Evolutionary conservation across 2,113 vertebrate species (phyloP).

Genomic region (Corythoichthys intestinalis): DNA sequence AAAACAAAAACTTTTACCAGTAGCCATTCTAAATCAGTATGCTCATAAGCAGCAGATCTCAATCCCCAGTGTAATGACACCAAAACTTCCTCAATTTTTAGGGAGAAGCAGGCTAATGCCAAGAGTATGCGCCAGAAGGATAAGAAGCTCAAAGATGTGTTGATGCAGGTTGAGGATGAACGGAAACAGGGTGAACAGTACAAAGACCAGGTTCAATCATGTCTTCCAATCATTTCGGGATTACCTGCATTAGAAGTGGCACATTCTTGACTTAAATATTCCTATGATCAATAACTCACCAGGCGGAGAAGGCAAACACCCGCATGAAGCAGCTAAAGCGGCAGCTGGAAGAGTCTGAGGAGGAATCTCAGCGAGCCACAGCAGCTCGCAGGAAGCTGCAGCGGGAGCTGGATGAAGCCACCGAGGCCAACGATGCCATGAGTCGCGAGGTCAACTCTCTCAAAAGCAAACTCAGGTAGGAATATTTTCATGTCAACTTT

Average conservation of each 20-base stretch:
- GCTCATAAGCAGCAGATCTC: background rate
- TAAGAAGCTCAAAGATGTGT: conserved; percentile 90
- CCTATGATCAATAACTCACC: background rate
- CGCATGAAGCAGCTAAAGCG: conserved; percentile 90
- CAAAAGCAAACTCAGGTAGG: conserved; percentile 69
- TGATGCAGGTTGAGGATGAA: conserved; percentile 90
- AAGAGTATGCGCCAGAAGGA: conserved; percentile 88
- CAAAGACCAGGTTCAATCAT: conserved; percentile 86
- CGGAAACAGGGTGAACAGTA: conserved; percentile 88
- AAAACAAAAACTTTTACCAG: no score
- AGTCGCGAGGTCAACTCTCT: conserved; percentile 67
- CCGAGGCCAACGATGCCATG: conserved; percentile 83
- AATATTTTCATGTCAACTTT: background rate
- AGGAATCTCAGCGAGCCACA: conserved; percentile 88
- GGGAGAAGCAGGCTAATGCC: conserved; percentile 81
- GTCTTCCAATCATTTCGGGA: background rate
- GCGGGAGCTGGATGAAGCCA: conserved; percentile 91
- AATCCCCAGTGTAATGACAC: background rate
- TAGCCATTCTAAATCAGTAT: background rate
- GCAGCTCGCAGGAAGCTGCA: conserved; percentile 93
- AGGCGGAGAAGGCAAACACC: conserved; percentile 83
- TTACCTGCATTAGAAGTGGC: background rate
- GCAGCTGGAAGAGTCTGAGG: conserved; percentile 92
- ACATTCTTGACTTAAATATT: background rate
- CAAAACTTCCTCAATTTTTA: conserved; percentile 38